phyloP scores from a whole-genome alignment of 2,797 vertebrate genomes.

The Trichosurus vulpecula region DNA sequence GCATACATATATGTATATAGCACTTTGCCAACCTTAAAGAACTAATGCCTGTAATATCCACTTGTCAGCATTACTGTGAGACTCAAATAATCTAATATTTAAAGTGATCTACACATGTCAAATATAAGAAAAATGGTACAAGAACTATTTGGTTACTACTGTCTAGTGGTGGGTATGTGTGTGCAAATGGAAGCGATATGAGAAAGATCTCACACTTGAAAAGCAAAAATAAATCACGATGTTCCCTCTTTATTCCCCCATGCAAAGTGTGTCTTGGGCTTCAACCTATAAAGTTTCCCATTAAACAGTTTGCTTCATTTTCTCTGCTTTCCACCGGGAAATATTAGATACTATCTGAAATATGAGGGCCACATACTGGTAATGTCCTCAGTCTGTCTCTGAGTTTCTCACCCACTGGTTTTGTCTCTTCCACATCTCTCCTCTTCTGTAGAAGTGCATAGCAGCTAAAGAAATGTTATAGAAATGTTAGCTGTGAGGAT shows the following conservation, averaged over 20 bases:
- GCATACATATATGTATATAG: too few species aligned
- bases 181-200: neutral
- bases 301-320: conserved; percentile 19
- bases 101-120: neutral
- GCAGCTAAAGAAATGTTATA: neutral
- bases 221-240: neutral
- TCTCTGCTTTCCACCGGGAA: conserved; percentile 48
- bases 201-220: neutral
- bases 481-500: neutral
- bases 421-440: too few species aligned
- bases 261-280: conserved; percentile 20
- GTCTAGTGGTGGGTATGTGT: neutral
- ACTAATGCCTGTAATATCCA: neutral
- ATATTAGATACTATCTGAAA: conserved; percentile 67
- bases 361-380: conserved; percentile 17
- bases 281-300: conserved; percentile 38
- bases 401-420: neutral
- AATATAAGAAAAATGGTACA: neutral
- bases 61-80: neutral
- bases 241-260: conserved; percentile 17
- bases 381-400: conserved; percentile 33
- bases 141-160: conserved; percentile 9
- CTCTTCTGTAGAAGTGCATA: conserved; percentile 5
- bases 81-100: neutral
- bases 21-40: neutral